Evolutionary conservation across 2,797 vertebrate genomes (phyloP), one percentile per base, ranked within the genome.

Genomic region (Ciconia nigra): DNA sequence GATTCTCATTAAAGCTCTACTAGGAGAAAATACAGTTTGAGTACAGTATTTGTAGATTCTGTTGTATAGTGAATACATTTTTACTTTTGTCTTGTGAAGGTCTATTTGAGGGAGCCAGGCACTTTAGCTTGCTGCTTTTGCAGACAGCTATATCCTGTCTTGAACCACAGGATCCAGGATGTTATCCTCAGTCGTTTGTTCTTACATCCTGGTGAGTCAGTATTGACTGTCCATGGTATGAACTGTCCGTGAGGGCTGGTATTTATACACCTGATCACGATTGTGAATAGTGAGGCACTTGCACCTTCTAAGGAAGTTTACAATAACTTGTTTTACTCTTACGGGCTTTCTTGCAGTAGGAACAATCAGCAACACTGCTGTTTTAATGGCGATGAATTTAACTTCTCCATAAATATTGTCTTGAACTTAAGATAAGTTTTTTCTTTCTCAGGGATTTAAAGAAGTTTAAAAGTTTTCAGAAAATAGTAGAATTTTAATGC

Each of bases 171-270:
- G 39, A 79, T 47, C 37, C 46, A 41, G 88, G 41, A 3, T 39
- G 21, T 33, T 63, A 1, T 0, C 35, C 35, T 62, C 35, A 7
- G 15, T 65, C 0, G 0, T 29, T 63, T 44, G 29, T 52, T 62
- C 37, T 52, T 61, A 19, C 28, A 24, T 62, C 85, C 82, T 63
- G 28, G 7, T 28, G 15, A 39, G 65, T 31, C 58, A 15, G 3
- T 37, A 24, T 4, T 69, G 69, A 15, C n/a, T 66, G 47, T 44
- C 46, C 5, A 2, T 79, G 65, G 13, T 33, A 4, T 3, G 21
- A 62, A 7, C 67, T 13, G 19, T 31, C 14, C 41, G 26, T 16
- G 25, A 83, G 58, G 20, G 12, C 5, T 57, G 47, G 20, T 49
- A 6, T 46, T 76, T 83, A 3, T 6, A 11, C 7, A 26, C 37